Conservation (phyloP, 2,888 invertebrate species). For the Tiliacea citrago region DNA sequence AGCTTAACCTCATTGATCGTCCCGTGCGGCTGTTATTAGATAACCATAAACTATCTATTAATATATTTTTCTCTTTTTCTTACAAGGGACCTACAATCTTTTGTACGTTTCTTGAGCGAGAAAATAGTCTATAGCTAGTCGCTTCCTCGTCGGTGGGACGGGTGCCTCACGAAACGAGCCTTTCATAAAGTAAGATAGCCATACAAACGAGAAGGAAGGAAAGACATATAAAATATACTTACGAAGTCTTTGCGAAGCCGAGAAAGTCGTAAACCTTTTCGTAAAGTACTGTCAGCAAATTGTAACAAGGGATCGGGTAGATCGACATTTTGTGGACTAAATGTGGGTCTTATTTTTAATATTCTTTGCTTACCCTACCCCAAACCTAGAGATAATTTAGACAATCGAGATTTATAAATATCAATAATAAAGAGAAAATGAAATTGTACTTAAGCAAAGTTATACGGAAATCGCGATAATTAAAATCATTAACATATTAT, state of each 20-base stretch:
- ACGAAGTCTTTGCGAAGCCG: conserved; percentile 29
- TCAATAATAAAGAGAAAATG: neutral
- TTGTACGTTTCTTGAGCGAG: no score
- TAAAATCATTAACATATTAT: neutral
- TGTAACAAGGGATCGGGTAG: conserved; percentile 11
- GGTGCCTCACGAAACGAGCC: neutral
- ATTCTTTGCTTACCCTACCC: neutral
- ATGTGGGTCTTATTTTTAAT: neutral
- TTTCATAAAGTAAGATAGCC: conserved; percentile 28
- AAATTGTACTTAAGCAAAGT: neutral
- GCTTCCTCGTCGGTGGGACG: neutral
- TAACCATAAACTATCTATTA: no score
- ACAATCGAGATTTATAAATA: no score
- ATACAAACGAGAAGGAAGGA: conserved; percentile 16
- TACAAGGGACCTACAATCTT: no score
- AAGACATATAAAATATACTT: conserved; percentile 27
- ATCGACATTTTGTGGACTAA: conserved; percentile 9
- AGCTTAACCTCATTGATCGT: no score
- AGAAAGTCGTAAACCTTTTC: conserved; percentile 50
- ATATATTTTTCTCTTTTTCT: no score
- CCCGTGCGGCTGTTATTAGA: no score
- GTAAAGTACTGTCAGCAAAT: conserved; percentile 47
- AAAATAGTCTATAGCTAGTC: no score
- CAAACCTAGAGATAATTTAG: no score
- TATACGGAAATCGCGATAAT: neutral